Conservation (phyloP, 1,140 invertebrate species). For the Pygmarrhopalites habei region DNA sequence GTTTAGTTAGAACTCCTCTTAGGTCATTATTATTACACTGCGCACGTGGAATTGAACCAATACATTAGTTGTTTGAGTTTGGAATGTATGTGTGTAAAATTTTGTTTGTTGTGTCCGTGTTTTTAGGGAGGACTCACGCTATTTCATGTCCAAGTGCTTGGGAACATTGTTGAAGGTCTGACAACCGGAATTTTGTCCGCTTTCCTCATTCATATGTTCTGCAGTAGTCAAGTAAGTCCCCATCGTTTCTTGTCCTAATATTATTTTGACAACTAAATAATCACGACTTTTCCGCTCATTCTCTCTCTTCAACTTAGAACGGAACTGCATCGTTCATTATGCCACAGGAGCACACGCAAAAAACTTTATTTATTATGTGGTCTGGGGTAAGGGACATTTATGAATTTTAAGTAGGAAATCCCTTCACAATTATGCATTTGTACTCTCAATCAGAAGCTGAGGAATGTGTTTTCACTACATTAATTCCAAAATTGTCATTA, state of each 20-base stretch:
- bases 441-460: background rate
- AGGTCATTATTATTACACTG: too few species aligned
- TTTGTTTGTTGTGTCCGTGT: too few species aligned
- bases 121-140: background rate
- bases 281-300: background rate
- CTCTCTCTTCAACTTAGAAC: background rate
- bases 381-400: background rate
- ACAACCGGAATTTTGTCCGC: conserved; percentile 1
- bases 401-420: background rate
- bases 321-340: background rate
- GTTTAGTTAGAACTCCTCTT: too few species aligned
- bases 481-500: too few species aligned
- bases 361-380: background rate
- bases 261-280: background rate
- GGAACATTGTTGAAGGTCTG: background rate
- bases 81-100: too few species aligned
- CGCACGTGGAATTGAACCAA: too few species aligned
- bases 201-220: conserved; percentile 21
- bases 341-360: background rate
- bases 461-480: background rate
- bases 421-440: background rate
- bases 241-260: too few species aligned
- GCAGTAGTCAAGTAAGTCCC: too few species aligned
- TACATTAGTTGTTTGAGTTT: too few species aligned
- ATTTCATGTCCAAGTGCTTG: background rate